Evolutionary conservation across 1,140 invertebrate species (phyloP), one percentile per base, ranked within the genome.

Genomic region (Microplitis demolitor): DNA sequence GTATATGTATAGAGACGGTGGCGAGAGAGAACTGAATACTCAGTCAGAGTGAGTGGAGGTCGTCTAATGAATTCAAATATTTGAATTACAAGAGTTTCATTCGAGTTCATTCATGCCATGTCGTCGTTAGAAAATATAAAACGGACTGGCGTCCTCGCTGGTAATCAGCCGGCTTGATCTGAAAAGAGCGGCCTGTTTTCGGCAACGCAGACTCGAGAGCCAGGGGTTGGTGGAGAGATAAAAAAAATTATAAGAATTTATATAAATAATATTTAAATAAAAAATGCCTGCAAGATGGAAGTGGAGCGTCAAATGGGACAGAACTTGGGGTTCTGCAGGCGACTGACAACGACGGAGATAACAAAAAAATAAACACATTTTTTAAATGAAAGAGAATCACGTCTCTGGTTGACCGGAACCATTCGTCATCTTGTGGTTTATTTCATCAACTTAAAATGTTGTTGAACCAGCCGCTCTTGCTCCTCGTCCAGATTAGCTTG

Each of bases 11-110:
- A 5, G 53, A 54, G 11, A 14, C 6, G 51, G 13, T 11, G 13
- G 13, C 4, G 14, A 54, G 16, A 6, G n/a, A n/a, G 53, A 54
- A 54, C 4, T 14, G 16, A 50, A 50, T 8, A 50, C 16, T 54
- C 9, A 54, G n/a, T n/a, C n/a, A 11, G 4, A 54, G 53, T 16
- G 53, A 14, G n/a, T 50, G 24, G 24, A 50, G 45, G 13, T 50
- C 37, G 71, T 72, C 76, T 79, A 82, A 82, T 75, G 78, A 81
- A 81, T 81, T 81, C 78, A 80, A 81, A 81, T 81, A 81, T 82
- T 82, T 80, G 79, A 79, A 80, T 80, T 80, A 80, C 80, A 79
- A 79, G 76, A 80, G 74, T 71, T 67, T 64, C 66, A 67, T 60
- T 80, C 75, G 62, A 66, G 75, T 66, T 71, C 77, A 72, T 82